phyloP scores from a whole-genome alignment of 2,888 invertebrate genomes.

The Helicoverpa assulta region DNA sequence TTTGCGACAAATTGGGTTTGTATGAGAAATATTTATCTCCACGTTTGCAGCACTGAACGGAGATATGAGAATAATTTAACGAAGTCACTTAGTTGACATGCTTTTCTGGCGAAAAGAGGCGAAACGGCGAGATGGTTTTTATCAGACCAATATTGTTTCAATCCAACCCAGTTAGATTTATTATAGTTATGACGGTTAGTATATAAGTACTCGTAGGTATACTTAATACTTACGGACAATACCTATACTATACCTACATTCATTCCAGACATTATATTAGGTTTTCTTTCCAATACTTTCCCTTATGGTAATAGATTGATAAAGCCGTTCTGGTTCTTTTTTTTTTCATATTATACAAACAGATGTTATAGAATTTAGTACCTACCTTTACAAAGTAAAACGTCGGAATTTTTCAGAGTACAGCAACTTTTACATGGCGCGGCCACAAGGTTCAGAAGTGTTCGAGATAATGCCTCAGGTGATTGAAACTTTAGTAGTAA shows the following conservation, averaged over 20 bases:
- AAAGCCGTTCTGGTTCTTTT: background rate
- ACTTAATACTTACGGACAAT: too few relatives aligned
- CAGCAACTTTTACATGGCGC: conserved; percentile 33
- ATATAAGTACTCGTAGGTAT: too few relatives aligned
- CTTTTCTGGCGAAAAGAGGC: conserved; percentile 26
- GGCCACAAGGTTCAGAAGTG: conserved; percentile 49
- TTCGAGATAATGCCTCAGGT: conserved; percentile 53
- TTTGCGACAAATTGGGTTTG: conserved; percentile 75
- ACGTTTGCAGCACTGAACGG: conserved; percentile 41
- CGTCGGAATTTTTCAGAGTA: conserved; percentile 36
- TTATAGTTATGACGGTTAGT: too few relatives aligned
- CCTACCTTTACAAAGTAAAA: conserved; percentile 14
- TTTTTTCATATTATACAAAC: conserved; percentile 11
- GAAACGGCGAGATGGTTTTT: conserved; percentile 16
- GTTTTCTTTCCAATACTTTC: background rate
- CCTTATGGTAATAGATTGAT: background rate
- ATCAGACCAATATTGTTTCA: conserved; percentile 23
- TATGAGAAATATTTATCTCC: conserved; percentile 60
- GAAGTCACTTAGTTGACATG: conserved; percentile 21
- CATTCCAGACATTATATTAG: background rate
- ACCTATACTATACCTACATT: too few relatives aligned
- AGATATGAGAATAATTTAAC: conserved; percentile 42
- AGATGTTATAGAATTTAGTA: conserved; percentile 21
- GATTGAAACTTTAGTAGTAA: conserved; percentile 64
- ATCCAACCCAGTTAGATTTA: too few relatives aligned